Percentiles rank a stretch among this genome's conserved stretches.
phyloP scores from a whole-genome alignment of 2,113 vertebrate genomes.

The Urocynchramus pylzowi region DNA sequence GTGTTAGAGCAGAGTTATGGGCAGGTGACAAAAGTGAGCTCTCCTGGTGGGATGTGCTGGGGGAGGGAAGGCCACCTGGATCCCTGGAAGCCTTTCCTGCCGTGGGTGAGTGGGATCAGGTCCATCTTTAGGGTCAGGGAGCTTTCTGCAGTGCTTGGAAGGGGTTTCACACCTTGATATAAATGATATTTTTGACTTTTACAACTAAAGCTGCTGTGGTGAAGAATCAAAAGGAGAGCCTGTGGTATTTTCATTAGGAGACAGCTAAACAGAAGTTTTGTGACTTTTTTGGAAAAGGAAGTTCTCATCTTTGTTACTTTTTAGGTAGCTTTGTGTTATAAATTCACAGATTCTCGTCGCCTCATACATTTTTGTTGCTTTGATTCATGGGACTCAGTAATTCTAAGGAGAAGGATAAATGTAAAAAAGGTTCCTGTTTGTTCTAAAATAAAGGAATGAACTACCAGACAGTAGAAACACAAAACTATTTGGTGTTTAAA shows the following conservation, averaged over 20 bases:
- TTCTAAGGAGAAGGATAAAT: neutral
- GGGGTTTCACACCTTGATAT: neutral
- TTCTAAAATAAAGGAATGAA: neutral
- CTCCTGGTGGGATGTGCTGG: neutral
- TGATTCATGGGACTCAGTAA: neutral
- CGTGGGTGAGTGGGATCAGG: neutral
- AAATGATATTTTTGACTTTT: neutral
- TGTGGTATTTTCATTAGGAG: neutral
- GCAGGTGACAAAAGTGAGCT: neutral
- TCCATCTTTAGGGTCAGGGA: neutral
- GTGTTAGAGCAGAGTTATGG: neutral
- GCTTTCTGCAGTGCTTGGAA: neutral
- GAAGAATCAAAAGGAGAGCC: neutral
- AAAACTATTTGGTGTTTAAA: neutral
- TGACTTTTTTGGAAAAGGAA: neutral
- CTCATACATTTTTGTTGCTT: neutral
- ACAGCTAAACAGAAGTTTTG: neutral
- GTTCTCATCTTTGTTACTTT: neutral
- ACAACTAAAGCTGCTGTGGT: neutral
- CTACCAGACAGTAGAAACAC: neutral
- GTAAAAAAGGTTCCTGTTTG: neutral
- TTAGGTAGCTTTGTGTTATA: neutral
- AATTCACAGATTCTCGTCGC: neutral
- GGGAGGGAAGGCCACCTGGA: rapidly evolving
- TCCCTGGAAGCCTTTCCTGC: neutral